Conservation (phyloP, 2,888 invertebrate species). For the Trachelus tabidus region DNA sequence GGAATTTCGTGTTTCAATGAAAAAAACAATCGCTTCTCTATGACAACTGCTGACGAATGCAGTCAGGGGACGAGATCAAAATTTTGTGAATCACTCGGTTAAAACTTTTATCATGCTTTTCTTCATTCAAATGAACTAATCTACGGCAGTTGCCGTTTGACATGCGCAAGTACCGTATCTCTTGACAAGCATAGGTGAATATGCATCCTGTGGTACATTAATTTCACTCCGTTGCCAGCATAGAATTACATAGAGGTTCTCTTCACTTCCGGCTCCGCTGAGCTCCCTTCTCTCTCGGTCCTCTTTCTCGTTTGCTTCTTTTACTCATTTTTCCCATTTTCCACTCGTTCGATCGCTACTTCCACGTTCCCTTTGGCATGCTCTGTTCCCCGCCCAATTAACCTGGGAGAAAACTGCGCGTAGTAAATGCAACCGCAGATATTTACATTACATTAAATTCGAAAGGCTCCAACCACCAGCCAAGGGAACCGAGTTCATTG, state of each 20-base stretch:
- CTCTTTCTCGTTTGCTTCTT: constrained; percentile 23
- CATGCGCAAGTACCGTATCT: neutral
- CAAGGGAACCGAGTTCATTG: constrained; percentile 26
- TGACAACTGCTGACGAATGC: neutral
- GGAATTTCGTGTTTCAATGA: neutral
- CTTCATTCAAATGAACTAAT: neutral
- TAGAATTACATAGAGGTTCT: neutral
- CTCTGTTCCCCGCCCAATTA: constrained; percentile 32
- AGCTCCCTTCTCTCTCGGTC: constrained; percentile 6
- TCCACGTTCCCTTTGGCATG: constrained; percentile 13
- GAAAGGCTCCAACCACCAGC: constrained; percentile 31
- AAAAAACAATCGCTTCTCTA: neutral
- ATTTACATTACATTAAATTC: constrained; percentile 57
- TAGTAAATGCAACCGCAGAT: constrained; percentile 37
- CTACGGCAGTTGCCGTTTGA: neutral
- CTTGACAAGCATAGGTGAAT: neutral
- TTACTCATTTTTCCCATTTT: constrained; percentile 35
- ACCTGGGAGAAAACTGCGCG: constrained; percentile 27
- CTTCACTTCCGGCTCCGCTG: neutral
- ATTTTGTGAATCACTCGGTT: neutral
- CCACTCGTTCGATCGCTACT: constrained; percentile 32
- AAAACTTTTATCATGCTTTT: neutral
- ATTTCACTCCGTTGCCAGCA: neutral
- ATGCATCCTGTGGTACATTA: neutral
- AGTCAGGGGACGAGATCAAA: neutral